These are phyloP conservation scores for Plumapathes pennacea DNA, from an alignment of 92 coral and sea anemone species.

Conservation along the genomic window DNA sequence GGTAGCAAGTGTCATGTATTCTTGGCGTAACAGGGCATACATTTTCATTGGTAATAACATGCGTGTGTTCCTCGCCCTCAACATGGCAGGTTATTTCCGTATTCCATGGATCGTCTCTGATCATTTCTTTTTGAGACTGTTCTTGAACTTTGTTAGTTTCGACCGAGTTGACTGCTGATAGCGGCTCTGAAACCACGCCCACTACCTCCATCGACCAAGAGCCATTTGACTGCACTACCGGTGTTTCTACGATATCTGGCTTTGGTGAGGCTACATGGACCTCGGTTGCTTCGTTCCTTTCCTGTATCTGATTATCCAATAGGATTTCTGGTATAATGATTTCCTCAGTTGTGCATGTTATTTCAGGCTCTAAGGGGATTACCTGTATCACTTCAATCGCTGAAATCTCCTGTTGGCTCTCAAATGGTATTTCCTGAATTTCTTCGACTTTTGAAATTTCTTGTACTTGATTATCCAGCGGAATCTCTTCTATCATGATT, in stretches of 20 bases:
- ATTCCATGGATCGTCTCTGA: neutral
- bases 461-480: no score
- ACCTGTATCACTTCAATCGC: slow-evolving; percentile 1
- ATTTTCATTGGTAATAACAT: neutral
- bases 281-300: slow-evolving; percentile 5
- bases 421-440: slow-evolving; percentile 10
- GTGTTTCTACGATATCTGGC: neutral
- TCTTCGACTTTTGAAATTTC: no score
- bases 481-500: no score
- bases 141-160: neutral
- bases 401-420: slow-evolving; percentile 4
- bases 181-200: neutral
- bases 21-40: slow-evolving; percentile 28
- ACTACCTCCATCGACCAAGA: neutral
- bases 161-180: slow-evolving; percentile 4
- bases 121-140: neutral
- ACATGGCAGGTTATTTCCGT: neutral
- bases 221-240: no score
- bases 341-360: no score
- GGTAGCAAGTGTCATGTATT: slow-evolving; percentile 44
- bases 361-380: no score
- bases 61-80: neutral
- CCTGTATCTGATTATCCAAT: no score
- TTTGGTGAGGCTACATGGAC: slow-evolving; percentile 8
- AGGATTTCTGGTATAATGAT: no score